Percentiles rank a stretch among this genome's conserved stretches.
Conservation (phyloP, 2,113 vertebrate genomes). For the Cephalopterus ornatus region DNA sequence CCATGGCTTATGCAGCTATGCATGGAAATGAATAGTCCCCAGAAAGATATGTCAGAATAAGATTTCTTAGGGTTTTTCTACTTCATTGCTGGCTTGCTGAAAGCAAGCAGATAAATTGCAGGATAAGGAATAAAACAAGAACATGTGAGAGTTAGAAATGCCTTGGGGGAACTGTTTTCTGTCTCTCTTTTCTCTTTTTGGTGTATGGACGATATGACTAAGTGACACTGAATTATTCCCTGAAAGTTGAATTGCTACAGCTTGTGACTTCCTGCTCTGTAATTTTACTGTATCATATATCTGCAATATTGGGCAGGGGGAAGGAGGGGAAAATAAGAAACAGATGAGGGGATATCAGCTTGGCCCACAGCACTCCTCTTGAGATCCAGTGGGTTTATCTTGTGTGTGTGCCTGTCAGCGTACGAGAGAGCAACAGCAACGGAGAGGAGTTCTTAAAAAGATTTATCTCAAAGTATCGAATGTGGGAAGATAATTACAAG, state of each 20-base stretch:
- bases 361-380: background rate
- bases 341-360: conserved; percentile 13
- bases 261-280: conserved; percentile 3
- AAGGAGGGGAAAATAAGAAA: conserved; percentile 8
- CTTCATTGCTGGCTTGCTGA: conserved; percentile 21
- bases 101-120: conserved; percentile 2
- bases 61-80: background rate
- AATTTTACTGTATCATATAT: background rate
- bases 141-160: background rate
- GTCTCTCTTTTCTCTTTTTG: background rate
- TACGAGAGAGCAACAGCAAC: background rate
- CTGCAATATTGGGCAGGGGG: background rate
- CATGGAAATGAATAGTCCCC: conserved; percentile 3
- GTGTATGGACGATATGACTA: background rate
- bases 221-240: conserved; percentile 17
- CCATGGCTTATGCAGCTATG: background rate
- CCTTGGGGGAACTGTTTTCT: background rate
- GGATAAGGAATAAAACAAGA: conserved; percentile 28
- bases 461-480: background rate
- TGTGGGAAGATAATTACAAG: conserved; percentile 11
- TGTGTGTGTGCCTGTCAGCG: background rate
- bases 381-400: background rate
- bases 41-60: conserved; percentile 4
- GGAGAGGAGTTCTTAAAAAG: background rate
- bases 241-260: background rate